A percentile compares a stretch with the other conserved stretches of the same genome.
Conservation (phyloP, 2,888 invertebrate species). For the Eurytoma adleriae region DNA sequence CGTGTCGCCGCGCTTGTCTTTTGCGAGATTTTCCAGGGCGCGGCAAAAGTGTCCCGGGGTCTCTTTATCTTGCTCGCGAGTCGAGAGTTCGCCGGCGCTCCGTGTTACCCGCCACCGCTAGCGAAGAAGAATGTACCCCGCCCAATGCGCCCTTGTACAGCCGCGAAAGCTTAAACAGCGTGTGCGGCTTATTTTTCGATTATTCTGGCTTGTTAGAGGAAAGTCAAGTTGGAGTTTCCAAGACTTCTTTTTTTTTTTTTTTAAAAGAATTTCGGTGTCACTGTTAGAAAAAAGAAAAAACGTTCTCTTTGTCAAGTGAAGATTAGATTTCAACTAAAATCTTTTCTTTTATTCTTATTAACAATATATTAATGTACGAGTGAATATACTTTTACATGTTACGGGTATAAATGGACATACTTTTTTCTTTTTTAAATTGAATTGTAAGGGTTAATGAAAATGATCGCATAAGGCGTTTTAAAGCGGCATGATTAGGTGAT, state of each 20-base stretch:
- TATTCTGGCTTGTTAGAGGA: background rate
- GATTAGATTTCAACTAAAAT: too few species aligned
- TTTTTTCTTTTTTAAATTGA: too few species aligned
- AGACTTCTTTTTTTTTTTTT: background rate
- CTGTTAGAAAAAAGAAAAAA: background rate
- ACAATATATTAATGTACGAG: too few species aligned
- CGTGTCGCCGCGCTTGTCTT: constrained; percentile 15
- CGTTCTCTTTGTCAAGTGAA: background rate
- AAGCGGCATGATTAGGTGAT: too few species aligned
- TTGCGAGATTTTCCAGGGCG: constrained; percentile 21
- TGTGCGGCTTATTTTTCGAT: too few species aligned
- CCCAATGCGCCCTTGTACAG: background rate
- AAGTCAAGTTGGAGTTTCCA: background rate
- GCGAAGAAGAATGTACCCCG: constrained; percentile 41
- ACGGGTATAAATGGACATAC: too few species aligned
- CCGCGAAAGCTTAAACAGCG: too few species aligned
- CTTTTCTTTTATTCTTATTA: too few species aligned
- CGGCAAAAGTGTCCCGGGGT: constrained; percentile 20
- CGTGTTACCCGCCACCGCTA: background rate
- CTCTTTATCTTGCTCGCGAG: constrained; percentile 44
- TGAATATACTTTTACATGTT: too few species aligned
- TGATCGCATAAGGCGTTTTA: too few species aligned
- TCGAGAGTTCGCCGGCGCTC: constrained; percentile 41
- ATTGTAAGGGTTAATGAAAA: too few species aligned
- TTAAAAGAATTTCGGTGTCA: background rate